A percentile compares a stretch with the other conserved stretches of the same genome.
These are phyloP conservation scores for Lepilemur ruficaudatus DNA, from an alignment of 2,797 vertebrate genomes.

Conservation along the genomic window DNA sequence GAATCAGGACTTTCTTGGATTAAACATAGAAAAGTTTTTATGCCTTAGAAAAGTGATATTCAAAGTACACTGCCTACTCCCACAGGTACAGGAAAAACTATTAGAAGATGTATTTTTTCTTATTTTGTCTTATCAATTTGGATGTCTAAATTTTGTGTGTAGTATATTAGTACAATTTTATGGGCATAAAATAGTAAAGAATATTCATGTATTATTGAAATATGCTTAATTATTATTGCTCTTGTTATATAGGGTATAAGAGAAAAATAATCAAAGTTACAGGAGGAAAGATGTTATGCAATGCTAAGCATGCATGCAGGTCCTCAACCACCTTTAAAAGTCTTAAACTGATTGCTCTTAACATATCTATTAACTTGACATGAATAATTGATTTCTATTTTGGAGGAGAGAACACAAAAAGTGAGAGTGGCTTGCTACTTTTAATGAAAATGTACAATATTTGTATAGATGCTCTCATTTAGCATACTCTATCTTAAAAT, in stretches of 20 bases:
- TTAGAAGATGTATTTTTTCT: neutral
- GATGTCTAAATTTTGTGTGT: neutral
- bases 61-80: neutral
- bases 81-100: neutral
- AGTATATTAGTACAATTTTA: neutral
- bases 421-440: conserved; percentile 19
- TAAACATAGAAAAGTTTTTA: neutral
- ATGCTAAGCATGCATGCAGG: neutral
- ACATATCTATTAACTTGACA: conserved; percentile 9
- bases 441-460: conserved; percentile 55
- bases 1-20: neutral
- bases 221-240: neutral
- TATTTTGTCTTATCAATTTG: neutral
- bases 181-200: neutral
- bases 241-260: neutral
- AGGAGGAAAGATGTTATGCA: neutral
- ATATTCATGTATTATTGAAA: neutral
- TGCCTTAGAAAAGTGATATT: neutral
- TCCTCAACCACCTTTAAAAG: neutral
- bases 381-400: conserved; percentile 64
- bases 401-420: conserved; percentile 51
- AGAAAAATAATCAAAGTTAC: neutral
- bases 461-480: conserved; percentile 48
- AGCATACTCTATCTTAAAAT: conserved; percentile 65
- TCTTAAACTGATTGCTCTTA: conserved; percentile 36